Conservation (phyloP, 2,113 vertebrate species). For the Muntiacus reevesi region DNA sequence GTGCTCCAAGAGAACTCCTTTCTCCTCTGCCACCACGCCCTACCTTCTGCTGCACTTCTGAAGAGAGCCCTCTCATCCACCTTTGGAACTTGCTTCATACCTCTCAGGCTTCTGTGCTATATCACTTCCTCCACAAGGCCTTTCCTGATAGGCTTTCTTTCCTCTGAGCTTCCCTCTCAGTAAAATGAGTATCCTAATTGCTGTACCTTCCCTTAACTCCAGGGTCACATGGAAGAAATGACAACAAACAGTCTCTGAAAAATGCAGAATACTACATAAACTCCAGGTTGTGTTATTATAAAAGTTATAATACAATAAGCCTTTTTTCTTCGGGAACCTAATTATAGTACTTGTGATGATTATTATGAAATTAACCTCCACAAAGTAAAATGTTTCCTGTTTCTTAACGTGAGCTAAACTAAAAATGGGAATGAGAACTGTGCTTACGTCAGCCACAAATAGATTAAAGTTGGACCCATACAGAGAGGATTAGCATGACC, state of each 20-base stretch:
- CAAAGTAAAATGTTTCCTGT: background rate
- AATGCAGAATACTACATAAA: background rate
- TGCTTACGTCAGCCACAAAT: background rate
- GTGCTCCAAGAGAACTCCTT: background rate
- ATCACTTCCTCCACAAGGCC: background rate
- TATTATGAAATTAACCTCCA: slow-evolving; percentile 30
- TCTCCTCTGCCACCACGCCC: background rate
- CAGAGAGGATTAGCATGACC: background rate
- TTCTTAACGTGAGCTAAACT: slow-evolving; percentile 22
- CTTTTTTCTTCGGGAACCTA: background rate
- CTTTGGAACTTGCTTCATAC: background rate
- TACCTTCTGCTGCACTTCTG: background rate
- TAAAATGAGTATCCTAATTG: background rate
- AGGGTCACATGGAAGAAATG: background rate
- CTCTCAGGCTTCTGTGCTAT: background rate
- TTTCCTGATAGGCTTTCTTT: background rate
- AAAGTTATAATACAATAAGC: background rate
- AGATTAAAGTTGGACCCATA: background rate
- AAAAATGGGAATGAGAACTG: background rate
- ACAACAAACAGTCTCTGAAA: background rate
- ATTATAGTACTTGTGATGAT: background rate
- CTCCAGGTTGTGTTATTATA: background rate
- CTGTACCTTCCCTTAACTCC: background rate
- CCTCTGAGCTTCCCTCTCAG: background rate
- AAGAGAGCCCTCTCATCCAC: background rate